A percentile compares a stretch with the other conserved stretches of the same genome.
These are phyloP conservation scores for Mechanitis messenoides DNA, from an alignment of 2,888 invertebrate species.

Conservation along the genomic window DNA sequence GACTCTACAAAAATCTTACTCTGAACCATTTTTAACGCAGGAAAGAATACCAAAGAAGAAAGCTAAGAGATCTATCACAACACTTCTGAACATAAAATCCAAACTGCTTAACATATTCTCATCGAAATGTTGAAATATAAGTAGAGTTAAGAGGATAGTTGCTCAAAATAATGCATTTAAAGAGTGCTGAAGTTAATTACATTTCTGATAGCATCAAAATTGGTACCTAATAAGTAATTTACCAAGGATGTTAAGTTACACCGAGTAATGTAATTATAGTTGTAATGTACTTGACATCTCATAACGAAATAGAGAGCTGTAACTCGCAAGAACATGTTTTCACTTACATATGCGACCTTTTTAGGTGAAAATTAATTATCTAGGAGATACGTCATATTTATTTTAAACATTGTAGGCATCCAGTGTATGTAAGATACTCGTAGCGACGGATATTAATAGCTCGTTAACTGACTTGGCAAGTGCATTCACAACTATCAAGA, in stretches of 20 bases:
- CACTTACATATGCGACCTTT: too few species aligned
- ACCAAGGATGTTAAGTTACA: too few species aligned
- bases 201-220: too few species aligned
- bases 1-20: constrained; percentile 55
- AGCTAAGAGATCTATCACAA: constrained; percentile 68
- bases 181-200: constrained; percentile 23
- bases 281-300: constrained; percentile 24
- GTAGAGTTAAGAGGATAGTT: constrained; percentile 44
- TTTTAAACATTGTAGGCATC: too few species aligned
- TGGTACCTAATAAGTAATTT: too few species aligned
- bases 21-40: constrained; percentile 61
- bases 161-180: constrained; percentile 72
- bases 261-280: too few species aligned
- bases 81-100: constrained; percentile 65
- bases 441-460: too few species aligned
- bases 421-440: too few species aligned
- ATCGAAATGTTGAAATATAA: constrained; percentile 56
- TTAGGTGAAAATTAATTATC: too few species aligned
- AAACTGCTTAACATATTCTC: constrained; percentile 69
- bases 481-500: neutral
- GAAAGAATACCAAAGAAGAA: constrained; percentile 64
- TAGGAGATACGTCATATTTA: too few species aligned
- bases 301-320: constrained; percentile 12
- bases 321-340: constrained; percentile 11
- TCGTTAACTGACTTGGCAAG: neutral